Conservation (phyloP, 2,888 invertebrate genomes). For the Aspidiotus destructor region DNA sequence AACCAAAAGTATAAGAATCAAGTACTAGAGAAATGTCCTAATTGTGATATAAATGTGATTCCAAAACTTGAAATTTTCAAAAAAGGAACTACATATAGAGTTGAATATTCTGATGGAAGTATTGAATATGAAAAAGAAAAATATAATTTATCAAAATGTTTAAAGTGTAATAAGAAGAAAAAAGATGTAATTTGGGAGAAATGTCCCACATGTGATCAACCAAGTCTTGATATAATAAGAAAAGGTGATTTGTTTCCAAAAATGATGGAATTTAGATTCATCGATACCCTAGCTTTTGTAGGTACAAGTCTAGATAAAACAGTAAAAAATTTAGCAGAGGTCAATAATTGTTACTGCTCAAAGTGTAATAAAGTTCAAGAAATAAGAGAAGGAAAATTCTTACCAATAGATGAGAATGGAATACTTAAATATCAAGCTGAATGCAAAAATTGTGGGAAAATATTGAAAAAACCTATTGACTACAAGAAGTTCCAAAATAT, state of each 20-base stretch:
- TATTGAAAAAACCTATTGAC: constrained; percentile 15
- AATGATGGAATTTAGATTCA: constrained; percentile 17
- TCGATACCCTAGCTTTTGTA: constrained; percentile 6
- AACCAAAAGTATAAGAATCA: constrained; percentile 8
- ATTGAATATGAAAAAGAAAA: constrained; percentile 6
- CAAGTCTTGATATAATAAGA: constrained; percentile 14
- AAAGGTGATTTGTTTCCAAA: constrained; percentile 6
- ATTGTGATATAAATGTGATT: neutral
- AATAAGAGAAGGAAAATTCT: constrained; percentile 15
- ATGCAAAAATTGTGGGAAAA: constrained; percentile 19
- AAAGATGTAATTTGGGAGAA: constrained; percentile 10
- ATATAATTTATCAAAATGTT: constrained; percentile 17
- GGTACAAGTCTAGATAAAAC: constrained; percentile 11
- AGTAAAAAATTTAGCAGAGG: constrained; percentile 4
- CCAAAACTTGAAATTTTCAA: constrained; percentile 6
- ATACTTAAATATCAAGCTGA: constrained; percentile 13
- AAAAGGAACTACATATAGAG: neutral
- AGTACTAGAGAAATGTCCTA: constrained; percentile 4
- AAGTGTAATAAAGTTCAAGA: constrained; percentile 17
- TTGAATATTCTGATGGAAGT: constrained; percentile 8
- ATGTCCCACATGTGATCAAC: constrained; percentile 9
- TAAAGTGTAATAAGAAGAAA: constrained; percentile 17
- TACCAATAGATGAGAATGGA: constrained; percentile 18
- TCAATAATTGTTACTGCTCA: constrained; percentile 13
- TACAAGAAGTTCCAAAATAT: constrained; percentile 14